Conservation (phyloP, 2,888 invertebrate genomes). For the Seira sanloemensis region DNA sequence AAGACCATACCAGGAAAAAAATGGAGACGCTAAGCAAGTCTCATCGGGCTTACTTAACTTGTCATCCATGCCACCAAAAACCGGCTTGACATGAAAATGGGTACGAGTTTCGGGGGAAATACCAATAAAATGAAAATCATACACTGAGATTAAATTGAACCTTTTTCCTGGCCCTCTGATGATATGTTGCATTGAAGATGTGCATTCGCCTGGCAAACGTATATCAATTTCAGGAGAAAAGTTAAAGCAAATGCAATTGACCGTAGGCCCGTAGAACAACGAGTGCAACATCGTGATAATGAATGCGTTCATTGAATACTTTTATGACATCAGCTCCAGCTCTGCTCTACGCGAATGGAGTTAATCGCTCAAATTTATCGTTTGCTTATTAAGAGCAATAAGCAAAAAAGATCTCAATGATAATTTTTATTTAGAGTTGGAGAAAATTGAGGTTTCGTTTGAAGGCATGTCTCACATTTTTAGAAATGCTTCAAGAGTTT, state of each 20-base stretch:
- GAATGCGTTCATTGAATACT: not conserved
- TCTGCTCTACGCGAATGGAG: not conserved
- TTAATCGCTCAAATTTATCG: not conserved
- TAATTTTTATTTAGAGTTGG: too few relatives aligned
- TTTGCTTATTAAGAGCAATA: too few relatives aligned
- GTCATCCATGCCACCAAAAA: slow-evolving; percentile 37
- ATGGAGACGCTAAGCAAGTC: not conserved
- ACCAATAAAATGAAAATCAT: slow-evolving; percentile 54
- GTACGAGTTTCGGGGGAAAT: slow-evolving; percentile 23
- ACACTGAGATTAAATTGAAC: too few relatives aligned
- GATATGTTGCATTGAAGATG: too few relatives aligned
- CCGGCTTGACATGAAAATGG: slow-evolving; percentile 24
- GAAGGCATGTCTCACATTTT: too few relatives aligned
- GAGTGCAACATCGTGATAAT: not conserved
- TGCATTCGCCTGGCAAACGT: not conserved
- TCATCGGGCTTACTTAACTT: slow-evolving; percentile 45
- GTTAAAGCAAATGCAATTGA: too few relatives aligned
- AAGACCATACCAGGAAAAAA: slow-evolving; percentile 6
- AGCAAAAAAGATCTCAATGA: too few relatives aligned
- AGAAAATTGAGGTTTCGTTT: too few relatives aligned
- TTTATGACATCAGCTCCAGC: slow-evolving; percentile 1
- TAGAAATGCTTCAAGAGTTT: too few relatives aligned
- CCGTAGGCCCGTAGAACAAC: not conserved
- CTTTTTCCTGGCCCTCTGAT: not conserved
- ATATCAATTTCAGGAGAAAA: too few relatives aligned